A percentile compares a stretch with the other conserved stretches of the same genome.
Conservation (phyloP, 2,113 vertebrate genomes). For the Tetraodon nigroviridis region DNA sequence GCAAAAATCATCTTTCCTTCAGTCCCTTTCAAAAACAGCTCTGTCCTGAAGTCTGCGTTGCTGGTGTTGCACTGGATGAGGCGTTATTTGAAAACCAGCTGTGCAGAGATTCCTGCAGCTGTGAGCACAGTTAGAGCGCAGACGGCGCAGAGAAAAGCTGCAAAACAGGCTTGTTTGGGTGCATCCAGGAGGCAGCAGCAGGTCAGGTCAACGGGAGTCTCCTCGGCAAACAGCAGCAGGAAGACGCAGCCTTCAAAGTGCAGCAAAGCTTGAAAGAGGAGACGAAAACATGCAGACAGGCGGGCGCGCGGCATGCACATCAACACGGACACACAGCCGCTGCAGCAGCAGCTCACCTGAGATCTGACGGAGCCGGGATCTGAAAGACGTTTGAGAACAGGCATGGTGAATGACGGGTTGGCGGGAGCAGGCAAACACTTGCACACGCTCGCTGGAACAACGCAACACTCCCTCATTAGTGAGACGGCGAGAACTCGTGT, state of each 20-base stretch:
- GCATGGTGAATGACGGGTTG: conserved; percentile 67
- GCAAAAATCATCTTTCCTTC: too few relatives aligned
- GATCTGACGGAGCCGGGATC: conserved; percentile 81
- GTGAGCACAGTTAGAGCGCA: conserved; percentile 13
- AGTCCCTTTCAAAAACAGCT: too few relatives aligned
- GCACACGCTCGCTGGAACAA: conserved; percentile 51
- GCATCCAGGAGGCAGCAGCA: conserved; percentile 34
- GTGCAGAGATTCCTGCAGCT: neutral
- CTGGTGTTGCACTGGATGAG: too few relatives aligned
- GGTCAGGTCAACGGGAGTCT: conserved; percentile 56
- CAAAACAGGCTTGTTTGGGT: conserved; percentile 17
- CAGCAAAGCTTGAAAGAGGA: conserved; percentile 43
- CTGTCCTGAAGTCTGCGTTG: too few relatives aligned
- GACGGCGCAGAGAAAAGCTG: conserved; percentile 23
- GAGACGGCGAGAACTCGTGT: conserved; percentile 49
- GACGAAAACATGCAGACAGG: conserved; percentile 27
- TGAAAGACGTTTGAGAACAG: conserved; percentile 81
- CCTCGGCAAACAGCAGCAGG: conserved; percentile 55
- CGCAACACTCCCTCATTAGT: conserved; percentile 70
- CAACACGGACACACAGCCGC: conserved; percentile 8
- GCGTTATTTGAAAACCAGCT: too few relatives aligned
- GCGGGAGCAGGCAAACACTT: conserved; percentile 60
- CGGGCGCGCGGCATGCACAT: neutral
- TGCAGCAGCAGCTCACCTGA: conserved; percentile 80
- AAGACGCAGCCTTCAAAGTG: conserved; percentile 55